Evolutionary conservation across 1,140 invertebrate species (phyloP).

Genomic region (Nephila pilipes): DNA sequence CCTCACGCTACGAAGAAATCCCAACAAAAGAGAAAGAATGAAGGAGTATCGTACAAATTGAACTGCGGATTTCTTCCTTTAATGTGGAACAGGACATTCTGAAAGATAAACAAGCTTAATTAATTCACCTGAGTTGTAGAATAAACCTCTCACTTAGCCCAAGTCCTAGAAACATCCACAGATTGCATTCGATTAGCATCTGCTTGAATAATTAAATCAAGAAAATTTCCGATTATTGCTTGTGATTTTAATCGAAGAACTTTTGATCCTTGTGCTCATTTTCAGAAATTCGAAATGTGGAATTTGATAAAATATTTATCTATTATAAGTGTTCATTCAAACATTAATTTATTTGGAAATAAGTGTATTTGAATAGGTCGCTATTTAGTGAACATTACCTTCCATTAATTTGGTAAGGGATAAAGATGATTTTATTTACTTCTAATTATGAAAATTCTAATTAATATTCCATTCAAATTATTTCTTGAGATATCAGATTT

Average conservation of each 20-base stretch:
- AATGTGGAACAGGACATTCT: conserved; percentile 6
- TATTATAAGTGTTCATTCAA: neutral
- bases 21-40: neutral
- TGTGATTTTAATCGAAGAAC: conserved; percentile 29
- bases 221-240: conserved; percentile 12
- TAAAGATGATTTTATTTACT: no score
- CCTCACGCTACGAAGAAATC: neutral
- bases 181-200: neutral
- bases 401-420: no score
- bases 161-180: neutral
- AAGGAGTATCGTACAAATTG: neutral
- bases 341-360: no score
- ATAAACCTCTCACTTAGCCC: neutral
- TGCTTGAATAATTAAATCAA: neutral
- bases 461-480: no score
- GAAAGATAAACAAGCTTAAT: conserved; percentile 60
- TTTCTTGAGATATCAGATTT: no score
- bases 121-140: conserved; percentile 47
- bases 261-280: neutral
- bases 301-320: neutral
- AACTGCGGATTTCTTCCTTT: neutral
- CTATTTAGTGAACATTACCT: no score
- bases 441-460: no score
- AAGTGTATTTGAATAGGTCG: no score
- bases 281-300: neutral